Evolutionary conservation across 1,140 invertebrate species (phyloP).

Genomic region (Hormaphis cornu): DNA sequence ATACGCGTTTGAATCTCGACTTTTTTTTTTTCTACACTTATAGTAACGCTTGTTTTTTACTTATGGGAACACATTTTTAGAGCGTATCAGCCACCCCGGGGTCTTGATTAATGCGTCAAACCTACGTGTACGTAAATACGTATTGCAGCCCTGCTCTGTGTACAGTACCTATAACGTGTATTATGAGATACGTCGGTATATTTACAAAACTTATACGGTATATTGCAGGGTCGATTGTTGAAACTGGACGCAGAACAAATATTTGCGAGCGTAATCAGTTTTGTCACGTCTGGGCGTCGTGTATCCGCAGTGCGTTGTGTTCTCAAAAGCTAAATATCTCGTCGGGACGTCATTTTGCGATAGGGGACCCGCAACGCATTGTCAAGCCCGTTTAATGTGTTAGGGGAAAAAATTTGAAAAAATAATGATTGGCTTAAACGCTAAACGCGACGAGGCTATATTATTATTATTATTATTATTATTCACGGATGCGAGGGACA

Average conservation of each 20-base stretch:
- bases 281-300: neutral
- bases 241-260: neutral
- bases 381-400: conserved; percentile 16
- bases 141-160: no score
- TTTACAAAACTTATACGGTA: neutral
- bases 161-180: no score
- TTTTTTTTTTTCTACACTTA: no score
- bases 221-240: neutral
- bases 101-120: no score
- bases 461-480: neutral
- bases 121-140: no score
- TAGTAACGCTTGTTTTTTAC: no score
- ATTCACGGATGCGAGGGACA: neutral
- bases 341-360: neutral
- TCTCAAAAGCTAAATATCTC: neutral
- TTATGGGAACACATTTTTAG: no score
- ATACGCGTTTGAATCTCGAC: no score
- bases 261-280: neutral
- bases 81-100: no score
- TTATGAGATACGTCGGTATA: no score
- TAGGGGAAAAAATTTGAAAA: neutral
- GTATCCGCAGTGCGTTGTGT: no score
- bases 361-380: neutral
- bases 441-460: neutral
- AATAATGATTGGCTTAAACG: conserved; percentile 16